A percentile compares a stretch with the other conserved stretches of the same genome.
phyloP scores from a whole-genome alignment of 2,888 invertebrate species.

The Latheticus oryzae region DNA sequence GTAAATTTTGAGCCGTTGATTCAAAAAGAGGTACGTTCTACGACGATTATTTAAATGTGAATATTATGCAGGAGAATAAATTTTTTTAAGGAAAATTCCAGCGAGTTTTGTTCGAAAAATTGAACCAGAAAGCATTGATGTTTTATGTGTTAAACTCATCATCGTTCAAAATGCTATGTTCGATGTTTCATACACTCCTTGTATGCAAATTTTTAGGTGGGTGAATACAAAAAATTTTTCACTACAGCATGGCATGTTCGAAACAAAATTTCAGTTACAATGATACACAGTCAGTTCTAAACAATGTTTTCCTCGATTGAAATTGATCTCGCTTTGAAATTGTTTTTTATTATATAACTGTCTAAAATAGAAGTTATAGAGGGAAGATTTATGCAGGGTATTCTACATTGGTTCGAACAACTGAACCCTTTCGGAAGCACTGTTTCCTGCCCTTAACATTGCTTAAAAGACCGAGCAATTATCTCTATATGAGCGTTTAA shows the following conservation, averaged over 20 bases:
- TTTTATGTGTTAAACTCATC: conserved; percentile 23
- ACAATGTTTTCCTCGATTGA: conserved; percentile 11
- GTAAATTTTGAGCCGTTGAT: not conserved
- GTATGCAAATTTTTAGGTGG: conserved; percentile 20
- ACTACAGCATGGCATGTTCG: conserved; percentile 8
- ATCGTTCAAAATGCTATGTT: conserved; percentile 29
- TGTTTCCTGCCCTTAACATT: conserved; percentile 17
- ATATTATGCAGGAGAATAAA: too few relatives aligned
- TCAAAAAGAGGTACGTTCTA: too few relatives aligned
- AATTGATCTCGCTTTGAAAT: conserved; percentile 16
- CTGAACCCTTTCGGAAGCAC: conserved; percentile 14
- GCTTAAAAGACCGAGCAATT: conserved; percentile 13
- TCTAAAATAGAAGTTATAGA: conserved; percentile 1
- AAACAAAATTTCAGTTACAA: conserved; percentile 22
- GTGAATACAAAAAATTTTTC: conserved; percentile 22
- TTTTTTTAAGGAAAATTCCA: too few relatives aligned
- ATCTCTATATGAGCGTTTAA: conserved; percentile 16
- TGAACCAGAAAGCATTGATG: conserved; percentile 1
- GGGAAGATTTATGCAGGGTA: conserved; percentile 18
- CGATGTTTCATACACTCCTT: conserved; percentile 26
- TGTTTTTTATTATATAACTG: conserved; percentile 25
- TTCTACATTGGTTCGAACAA: conserved; percentile 26
- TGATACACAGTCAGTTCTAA: conserved; percentile 15
- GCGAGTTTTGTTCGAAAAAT: too few relatives aligned
- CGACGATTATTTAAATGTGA: too few relatives aligned